Base-by-base conservation (phyloP, 2,888 invertebrate genomes). In the Melinopterus prodromus region DNA sequence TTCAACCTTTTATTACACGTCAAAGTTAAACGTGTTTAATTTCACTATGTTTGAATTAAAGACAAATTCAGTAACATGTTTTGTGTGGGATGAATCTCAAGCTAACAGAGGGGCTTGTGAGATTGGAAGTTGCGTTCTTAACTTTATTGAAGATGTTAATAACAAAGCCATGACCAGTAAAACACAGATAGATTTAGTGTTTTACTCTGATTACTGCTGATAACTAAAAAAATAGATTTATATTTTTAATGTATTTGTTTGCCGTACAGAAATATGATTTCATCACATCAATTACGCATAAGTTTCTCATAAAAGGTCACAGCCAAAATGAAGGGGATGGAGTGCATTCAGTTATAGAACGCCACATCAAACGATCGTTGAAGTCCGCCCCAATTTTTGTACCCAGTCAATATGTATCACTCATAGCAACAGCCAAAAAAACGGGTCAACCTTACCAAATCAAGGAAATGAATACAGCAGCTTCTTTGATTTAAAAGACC, bases 11-110 rank as follows among this genome's bases (percentile, higher is more conserved):
- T 87, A 72, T 53, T 78, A 78, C 37, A 71, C 69, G 36, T 77
- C 77, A 26, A 77, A 77, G 36, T 37, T 78, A 38, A 78, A 74
- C 83, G 80, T 36, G 77, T 78, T 14, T 69, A 81, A 81, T 81
- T 82, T 82, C 69, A 80, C 80, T 35, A 53, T 76, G 26, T 38
- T 37, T 76, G 76, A 76, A 37, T 38, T 76, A n/a, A 53, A 53
- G 14, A 15, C 37, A 71, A 69, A 16, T n/a, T 26, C 77, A 35
- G n/a, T 16, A n/a, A 36, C 36, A 12, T 53, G 16, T 53, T 78
- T 75, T 35, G n/a, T 88, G 70, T 88, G 88, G 87, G 85, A 88
- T 78, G 86, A 89, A 80, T 83, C 85, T 6, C 80, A 86, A 38
- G 87, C 85, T 2, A 82, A 86, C 75, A 83, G 87, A 81, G 87